Base-by-base conservation (phyloP, 2,113 vertebrate species). In the Gobius niger region DNA sequence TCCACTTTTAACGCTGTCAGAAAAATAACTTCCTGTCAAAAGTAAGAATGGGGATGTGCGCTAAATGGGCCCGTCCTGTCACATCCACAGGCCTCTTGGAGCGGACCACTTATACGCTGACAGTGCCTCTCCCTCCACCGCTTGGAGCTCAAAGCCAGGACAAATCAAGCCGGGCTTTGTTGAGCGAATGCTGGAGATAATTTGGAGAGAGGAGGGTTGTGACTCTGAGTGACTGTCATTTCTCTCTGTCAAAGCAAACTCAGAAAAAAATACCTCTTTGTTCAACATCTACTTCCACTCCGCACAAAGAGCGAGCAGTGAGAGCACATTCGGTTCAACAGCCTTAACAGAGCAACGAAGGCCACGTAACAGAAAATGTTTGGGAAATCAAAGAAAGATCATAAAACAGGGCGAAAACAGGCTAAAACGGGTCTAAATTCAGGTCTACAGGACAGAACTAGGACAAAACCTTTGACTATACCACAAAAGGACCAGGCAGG, bases 131-230 rank as follows among this genome's bases (percentile, higher is more conserved):
- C 49, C 66, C 74, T 60, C 79, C 63, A 70, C 77, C 62, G 65
- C 49, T 61, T 67, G 62, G 53, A 81, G 80, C 74, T 85, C 83
- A 81, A 79, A 85, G 77, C 72, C 62, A 71, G 44, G 53, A 52
- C 63, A 74, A 65, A 67, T 65, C 69, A 85, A 75, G 46, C 67
- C 4, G 13, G 63, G 78, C 87, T 87, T 89, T 91, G 89, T 85
- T 70, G 68, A 59, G 71, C 9, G 13, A 70, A 81, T 67, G 65
- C n/a, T 51, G 75, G 2, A 56, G 82, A 76, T 51, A 54, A 53
- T 83, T 83, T 54, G 63, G 74, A 52, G 63, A 44, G 61, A 12
- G 78, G 65, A 66, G 65, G 44, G 49, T 70, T 78, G 77, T 73
- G 81, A 75, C 82, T 80, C 77, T 44, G 63, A 88, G 73, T 76